These are phyloP conservation scores for Australoheros scitulus DNA, from an alignment of 2,113 vertebrate genomes.

Conservation along the genomic window DNA sequence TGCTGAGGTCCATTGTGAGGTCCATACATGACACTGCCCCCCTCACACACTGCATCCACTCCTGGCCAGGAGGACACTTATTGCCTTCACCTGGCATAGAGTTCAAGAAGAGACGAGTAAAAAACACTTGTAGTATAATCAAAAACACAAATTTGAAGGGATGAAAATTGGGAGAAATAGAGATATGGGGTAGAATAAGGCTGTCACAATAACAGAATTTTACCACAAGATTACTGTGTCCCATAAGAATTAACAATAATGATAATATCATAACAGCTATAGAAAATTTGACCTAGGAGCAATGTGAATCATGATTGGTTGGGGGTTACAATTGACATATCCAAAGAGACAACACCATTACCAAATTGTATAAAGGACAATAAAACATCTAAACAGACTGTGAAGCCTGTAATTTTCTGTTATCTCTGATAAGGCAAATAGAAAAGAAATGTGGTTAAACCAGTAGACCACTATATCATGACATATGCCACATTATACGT, in stretches of 20 bases:
- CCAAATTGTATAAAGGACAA: background rate
- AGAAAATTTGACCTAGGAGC: background rate
- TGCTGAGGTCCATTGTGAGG: constrained; percentile 53
- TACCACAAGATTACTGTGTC: too few species aligned
- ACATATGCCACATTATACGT: background rate
- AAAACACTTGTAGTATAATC: rapidly evolving
- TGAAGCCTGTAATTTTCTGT: background rate
- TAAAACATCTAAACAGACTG: background rate
- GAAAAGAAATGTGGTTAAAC: too few species aligned
- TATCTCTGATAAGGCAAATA: background rate
- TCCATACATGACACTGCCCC: constrained; percentile 82
- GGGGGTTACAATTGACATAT: too few species aligned
- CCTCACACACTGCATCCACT: constrained; percentile 81
- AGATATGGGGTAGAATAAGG: background rate
- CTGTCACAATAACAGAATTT: background rate
- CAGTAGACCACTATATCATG: too few species aligned
- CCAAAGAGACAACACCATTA: background rate
- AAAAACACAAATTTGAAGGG: background rate
- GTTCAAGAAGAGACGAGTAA: rapidly evolving
- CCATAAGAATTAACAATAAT: too few species aligned
- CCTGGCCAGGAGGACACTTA: constrained; percentile 80
- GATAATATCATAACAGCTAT: background rate
- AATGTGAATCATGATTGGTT: background rate
- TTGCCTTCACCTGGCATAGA: constrained; percentile 50
- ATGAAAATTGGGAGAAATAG: background rate